Base-by-base conservation (phyloP, 2,797 vertebrate genomes). In the Echiichthys vipera region DNA sequence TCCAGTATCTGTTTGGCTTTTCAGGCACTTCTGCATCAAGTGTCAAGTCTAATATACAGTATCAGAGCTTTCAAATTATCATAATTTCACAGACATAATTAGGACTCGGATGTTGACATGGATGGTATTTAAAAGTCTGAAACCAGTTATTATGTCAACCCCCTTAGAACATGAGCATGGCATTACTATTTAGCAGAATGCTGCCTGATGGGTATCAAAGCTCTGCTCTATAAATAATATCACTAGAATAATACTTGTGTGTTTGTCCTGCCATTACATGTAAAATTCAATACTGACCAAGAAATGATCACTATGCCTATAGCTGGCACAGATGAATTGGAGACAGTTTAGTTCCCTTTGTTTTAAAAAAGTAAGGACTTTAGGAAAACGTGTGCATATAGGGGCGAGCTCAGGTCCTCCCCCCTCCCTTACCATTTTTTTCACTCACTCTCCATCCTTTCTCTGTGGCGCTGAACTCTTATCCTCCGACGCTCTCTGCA, bases 81-180 rank as follows among this genome's bases (percentile, higher is more conserved):
- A 1, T 12, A 13, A 76, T 75, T 45, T 61, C 40, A 51, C 47
- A 46, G 36, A 29, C 49, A 67, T 61, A 65, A 69, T 71, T 71
- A 78, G 64, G 43, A 61, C 56, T 45, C 17, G 3, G 51, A 46
- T 46, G 64, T 65, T 65, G 71, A 72, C 57, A 36, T 29, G 59
- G 61, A 34, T 34, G 22, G 40, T 67, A 32, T 58, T 64, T 67
- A 63, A 74, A 64, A 70, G 40, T 47, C 18, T 73, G 46, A 71
- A 62, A 55, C 54, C 25, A n/a, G n/a, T 56, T 20, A 68, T 71
- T 71, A 71, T 61, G 32, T 45, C 29, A 9, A 46, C 43, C 59
- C 30, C 20, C 36, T 59, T 7, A 7, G 15, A 59, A 72, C 42
- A 22, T 17, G 39, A 68, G 50, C 3, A 18, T 54, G 57, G 51